A percentile compares a stretch with the other conserved stretches of the same genome.
phyloP scores from a whole-genome alignment of 2,888 invertebrate species.

The Drosophila kanekoi region DNA sequence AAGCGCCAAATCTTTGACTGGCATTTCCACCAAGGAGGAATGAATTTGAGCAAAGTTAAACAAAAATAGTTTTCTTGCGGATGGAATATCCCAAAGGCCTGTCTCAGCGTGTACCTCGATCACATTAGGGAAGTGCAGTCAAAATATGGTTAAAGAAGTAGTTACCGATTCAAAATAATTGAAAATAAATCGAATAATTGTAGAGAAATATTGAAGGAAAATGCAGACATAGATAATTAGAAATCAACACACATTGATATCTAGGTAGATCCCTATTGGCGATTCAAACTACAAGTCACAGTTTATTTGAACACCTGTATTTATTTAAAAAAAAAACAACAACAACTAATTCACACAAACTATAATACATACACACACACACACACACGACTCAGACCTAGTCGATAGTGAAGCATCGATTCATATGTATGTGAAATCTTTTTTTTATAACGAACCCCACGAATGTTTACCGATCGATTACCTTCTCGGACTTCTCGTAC shows the following conservation, averaged over 20 bases:
- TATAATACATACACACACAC: neutral
- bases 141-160: no score
- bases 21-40: no score
- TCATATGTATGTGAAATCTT: conserved; percentile 3
- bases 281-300: neutral
- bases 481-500: neutral
- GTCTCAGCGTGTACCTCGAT: no score
- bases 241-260: conserved; percentile 2
- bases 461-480: conserved; percentile 39
- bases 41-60: no score
- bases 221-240: neutral
- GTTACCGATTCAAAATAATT: no score
- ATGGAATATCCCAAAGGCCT: no score
- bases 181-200: no score
- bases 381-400: neutral
- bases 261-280: neutral
- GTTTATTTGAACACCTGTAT: conserved; percentile 75
- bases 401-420: neutral
- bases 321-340: no score
- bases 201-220: no score
- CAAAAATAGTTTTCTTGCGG: no score
- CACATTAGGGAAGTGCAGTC: no score
- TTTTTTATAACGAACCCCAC: conserved; percentile 4
- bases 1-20: no score
- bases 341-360: conserved; percentile 30